phyloP scores from a whole-genome alignment of 2,888 invertebrate species.

The Dolichomitus sp. region DNA sequence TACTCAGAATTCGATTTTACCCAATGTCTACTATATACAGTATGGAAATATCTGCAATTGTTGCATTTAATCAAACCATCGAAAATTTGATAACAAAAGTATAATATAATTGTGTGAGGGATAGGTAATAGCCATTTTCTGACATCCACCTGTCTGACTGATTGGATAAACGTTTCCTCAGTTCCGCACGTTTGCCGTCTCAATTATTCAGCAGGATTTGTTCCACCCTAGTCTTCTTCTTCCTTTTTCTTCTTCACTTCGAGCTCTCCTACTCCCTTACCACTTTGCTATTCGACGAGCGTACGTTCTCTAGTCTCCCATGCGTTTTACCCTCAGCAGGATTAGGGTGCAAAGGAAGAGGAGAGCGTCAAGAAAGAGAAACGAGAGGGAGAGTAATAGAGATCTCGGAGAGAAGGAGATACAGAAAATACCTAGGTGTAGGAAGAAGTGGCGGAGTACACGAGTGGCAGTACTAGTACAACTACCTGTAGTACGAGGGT shows the following conservation, averaged over 20 bases:
- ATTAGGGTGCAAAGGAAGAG: slow-evolving; percentile 42
- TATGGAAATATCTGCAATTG: background rate
- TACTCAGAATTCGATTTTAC: background rate
- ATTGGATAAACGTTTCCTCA: slow-evolving; percentile 70
- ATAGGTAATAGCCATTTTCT: slow-evolving; percentile 16
- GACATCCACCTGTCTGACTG: slow-evolving; percentile 41
- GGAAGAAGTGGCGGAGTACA: slow-evolving; percentile 37
- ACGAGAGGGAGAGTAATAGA: slow-evolving; percentile 52
- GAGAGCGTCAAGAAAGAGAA: background rate
- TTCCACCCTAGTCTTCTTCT: slow-evolving; percentile 49
- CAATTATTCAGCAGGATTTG: slow-evolving; percentile 73
- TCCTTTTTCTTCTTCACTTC: slow-evolving; percentile 38
- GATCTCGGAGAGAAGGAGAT: slow-evolving; percentile 46
- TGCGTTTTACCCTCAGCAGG: slow-evolving; percentile 49
- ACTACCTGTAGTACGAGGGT: slow-evolving; percentile 21
- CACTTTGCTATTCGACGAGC: slow-evolving; percentile 70
- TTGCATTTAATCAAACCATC: background rate
- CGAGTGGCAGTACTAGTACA: slow-evolving; percentile 22
- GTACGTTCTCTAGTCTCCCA: slow-evolving; percentile 58
- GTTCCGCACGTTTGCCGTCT: slow-evolving; percentile 69
- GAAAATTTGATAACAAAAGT: background rate
- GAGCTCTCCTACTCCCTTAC: slow-evolving; percentile 37
- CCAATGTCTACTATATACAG: background rate
- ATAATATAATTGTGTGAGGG: background rate
- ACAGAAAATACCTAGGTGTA: slow-evolving; percentile 14